These are phyloP conservation scores for Myiotriccus ornatus DNA, from an alignment of 2,797 vertebrate species.

Conservation along the genomic window DNA sequence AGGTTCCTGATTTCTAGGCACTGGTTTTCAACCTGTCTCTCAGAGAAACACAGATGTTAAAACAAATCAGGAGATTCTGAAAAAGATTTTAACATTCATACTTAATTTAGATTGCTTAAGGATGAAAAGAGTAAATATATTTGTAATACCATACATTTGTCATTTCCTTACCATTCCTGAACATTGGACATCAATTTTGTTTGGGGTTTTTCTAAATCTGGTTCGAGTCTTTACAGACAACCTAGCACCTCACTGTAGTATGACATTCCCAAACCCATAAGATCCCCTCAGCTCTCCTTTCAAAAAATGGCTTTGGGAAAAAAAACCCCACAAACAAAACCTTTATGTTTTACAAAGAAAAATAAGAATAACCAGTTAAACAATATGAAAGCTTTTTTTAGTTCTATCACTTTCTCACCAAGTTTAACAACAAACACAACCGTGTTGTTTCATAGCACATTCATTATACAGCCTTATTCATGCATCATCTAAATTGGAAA, in stretches of 20 bases:
- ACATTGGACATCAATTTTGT: background rate
- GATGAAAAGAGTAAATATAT: background rate
- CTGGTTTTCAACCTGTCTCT: background rate
- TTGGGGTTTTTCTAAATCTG: background rate
- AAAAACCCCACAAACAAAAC: fast-evolving
- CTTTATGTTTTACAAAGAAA: background rate
- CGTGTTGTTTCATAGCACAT: background rate
- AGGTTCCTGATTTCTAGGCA: background rate
- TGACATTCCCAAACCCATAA: background rate
- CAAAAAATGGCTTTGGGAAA: background rate
- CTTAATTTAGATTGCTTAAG: background rate
- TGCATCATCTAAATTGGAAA: background rate
- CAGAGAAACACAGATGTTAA: background rate
- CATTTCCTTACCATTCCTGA: background rate
- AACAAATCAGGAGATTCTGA: background rate
- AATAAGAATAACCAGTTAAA: background rate
- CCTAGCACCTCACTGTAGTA: background rate
- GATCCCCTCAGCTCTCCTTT: background rate
- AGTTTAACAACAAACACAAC: background rate
- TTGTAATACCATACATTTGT: background rate
- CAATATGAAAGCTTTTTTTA: background rate
- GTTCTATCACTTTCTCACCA: background rate
- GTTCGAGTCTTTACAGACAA: fast-evolving
- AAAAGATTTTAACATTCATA: background rate
- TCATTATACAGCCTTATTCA: background rate